phyloP scores from a whole-genome alignment of 2,888 invertebrate species.

The Lagria hirta region DNA sequence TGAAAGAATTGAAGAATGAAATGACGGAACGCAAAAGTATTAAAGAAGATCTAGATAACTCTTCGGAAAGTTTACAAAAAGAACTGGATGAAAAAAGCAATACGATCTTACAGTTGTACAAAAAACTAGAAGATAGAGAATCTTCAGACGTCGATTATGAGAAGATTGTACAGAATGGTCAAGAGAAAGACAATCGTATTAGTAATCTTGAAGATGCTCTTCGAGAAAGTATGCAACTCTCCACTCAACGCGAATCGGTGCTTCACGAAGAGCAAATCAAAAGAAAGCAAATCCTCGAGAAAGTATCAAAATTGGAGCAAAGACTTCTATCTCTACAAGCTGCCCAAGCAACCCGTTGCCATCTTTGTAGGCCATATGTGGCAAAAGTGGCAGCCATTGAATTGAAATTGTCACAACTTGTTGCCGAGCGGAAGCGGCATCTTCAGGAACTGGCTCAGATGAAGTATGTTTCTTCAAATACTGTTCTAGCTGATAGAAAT shows the following conservation, averaged over 20 bases:
- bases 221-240: conserved; percentile 74
- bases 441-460: conserved; percentile 75
- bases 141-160: conserved; percentile 54
- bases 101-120: conserved; percentile 59
- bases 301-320: conserved; percentile 71
- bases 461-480: conserved; percentile 61
- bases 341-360: conserved; percentile 68
- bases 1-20: conserved; percentile 58
- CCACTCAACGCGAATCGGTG: conserved; percentile 68
- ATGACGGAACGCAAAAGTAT: conserved; percentile 38
- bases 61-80: conserved; percentile 35
- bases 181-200: conserved; percentile 65
- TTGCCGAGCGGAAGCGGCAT: conserved; percentile 66
- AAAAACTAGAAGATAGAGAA: conserved; percentile 59
- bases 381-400: conserved; percentile 67
- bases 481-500: no score
- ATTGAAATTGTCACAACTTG: conserved; percentile 60
- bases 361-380: conserved; percentile 66
- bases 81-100: conserved; percentile 56
- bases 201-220: conserved; percentile 82
- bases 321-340: conserved; percentile 69
- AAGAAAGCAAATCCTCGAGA: conserved; percentile 65
- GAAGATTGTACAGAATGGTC: conserved; percentile 60
- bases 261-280: conserved; percentile 66
- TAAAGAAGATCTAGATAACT: conserved; percentile 36